Evolutionary conservation across 1,140 invertebrate species (phyloP).

Genomic region (Theocolax elegans): DNA sequence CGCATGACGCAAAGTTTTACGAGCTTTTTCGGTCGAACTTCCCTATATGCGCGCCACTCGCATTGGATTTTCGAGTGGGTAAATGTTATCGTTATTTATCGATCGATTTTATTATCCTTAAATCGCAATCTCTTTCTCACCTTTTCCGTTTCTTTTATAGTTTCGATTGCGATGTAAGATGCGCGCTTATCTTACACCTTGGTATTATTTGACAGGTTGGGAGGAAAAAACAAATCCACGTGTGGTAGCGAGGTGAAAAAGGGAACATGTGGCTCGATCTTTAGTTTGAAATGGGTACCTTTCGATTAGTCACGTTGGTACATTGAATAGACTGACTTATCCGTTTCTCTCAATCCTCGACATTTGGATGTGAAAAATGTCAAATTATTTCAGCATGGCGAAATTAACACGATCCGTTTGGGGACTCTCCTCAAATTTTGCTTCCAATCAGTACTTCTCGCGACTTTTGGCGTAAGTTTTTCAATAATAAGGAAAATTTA

Average conservation of each 20-base stretch:
- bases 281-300: not conserved
- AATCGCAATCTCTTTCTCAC: too few relatives aligned
- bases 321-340: not conserved
- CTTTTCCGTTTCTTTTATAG: not conserved
- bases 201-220: too few relatives aligned
- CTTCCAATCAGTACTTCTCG: conserved; percentile 65
- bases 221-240: too few relatives aligned
- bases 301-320: not conserved
- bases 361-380: conserved; percentile 26
- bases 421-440: conserved; percentile 65
- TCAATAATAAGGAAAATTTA: not conserved
- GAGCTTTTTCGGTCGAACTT: conserved; percentile 4
- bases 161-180: too few relatives aligned
- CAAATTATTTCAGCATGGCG: conserved; percentile 52
- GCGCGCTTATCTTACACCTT: too few relatives aligned
- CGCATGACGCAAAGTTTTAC: not conserved
- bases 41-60: not conserved
- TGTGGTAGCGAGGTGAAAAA: too few relatives aligned
- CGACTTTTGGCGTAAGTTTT: conserved; percentile 61
- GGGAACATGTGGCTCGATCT: conserved; percentile 2
- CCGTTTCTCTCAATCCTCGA: not conserved
- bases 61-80: too few relatives aligned
- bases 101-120: too few relatives aligned
- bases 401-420: conserved; percentile 61
- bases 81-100: too few relatives aligned